Evolutionary conservation across 2,888 invertebrate species (phyloP).

Genomic region (Disparrhopalites patrizii): DNA sequence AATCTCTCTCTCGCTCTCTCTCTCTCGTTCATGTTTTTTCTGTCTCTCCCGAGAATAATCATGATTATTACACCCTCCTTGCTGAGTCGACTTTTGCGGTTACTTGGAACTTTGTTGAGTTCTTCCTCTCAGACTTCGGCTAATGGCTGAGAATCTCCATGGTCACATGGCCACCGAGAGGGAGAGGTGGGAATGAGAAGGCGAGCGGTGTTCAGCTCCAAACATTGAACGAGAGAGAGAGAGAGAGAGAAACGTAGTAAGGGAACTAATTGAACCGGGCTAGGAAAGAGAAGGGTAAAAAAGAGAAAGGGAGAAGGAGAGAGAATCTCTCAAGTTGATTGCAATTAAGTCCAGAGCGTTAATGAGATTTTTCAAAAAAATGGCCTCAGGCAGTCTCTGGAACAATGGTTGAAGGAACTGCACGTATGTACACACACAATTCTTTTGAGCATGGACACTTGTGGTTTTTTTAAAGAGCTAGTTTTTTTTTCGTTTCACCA

Average conservation of each 20-base stretch:
- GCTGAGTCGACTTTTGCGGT: too few species aligned
- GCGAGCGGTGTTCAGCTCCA: background rate
- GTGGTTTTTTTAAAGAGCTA: slow-evolving; percentile 3
- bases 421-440: background rate
- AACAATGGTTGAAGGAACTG: slow-evolving; percentile 16
- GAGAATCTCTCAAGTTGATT: slow-evolving; percentile 40
- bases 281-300: background rate
- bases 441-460: background rate
- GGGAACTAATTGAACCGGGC: too few species aligned
- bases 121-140: too few species aligned
- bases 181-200: too few species aligned
- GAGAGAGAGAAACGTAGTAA: background rate
- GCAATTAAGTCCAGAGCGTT: slow-evolving; percentile 45
- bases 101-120: too few species aligned
- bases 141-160: too few species aligned
- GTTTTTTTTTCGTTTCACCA: too few species aligned
- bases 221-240: background rate
- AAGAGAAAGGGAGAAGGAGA: background rate
- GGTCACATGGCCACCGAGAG: too few species aligned
- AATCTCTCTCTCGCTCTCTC: too few species aligned
- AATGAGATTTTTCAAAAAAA: slow-evolving; percentile 46
- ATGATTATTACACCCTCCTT: too few species aligned
- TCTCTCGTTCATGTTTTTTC: too few species aligned
- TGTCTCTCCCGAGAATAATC: too few species aligned
- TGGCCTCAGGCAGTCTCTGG: slow-evolving; percentile 20